Conservation (phyloP, 2,113 vertebrate genomes). For the Caretta caretta region DNA sequence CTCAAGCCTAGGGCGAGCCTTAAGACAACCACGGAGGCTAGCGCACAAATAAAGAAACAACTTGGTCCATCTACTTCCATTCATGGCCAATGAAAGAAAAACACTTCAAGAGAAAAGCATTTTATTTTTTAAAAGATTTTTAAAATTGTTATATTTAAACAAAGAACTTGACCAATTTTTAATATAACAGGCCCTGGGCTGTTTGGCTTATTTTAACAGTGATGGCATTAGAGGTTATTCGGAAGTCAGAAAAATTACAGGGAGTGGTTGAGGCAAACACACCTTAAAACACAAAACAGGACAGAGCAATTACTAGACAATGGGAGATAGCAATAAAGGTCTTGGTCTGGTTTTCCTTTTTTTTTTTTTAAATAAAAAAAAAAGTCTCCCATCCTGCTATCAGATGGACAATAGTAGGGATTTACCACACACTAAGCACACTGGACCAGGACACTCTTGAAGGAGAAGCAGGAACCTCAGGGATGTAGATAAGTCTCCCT, state of each 20-base stretch:
- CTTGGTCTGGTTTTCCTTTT: too few relatives aligned
- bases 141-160: not conserved
- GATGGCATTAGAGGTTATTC: not conserved
- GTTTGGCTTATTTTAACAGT: not conserved
- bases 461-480: not conserved
- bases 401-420: not conserved
- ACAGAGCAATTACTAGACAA: not conserved
- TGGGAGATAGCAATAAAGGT: not conserved
- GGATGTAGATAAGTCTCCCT: not conserved
- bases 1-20: not conserved
- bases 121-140: not conserved
- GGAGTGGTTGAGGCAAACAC: not conserved
- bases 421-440: not conserved
- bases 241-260: not conserved
- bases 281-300: not conserved
- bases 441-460: too few relatives aligned
- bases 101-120: not conserved
- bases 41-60: not conserved
- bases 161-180: not conserved
- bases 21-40: not conserved
- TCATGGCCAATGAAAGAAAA: not conserved
- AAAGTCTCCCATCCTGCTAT: too few relatives aligned
- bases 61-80: not conserved
- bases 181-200: too few relatives aligned
- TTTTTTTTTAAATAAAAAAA: too few relatives aligned